These are phyloP conservation scores for Heterodera filipjevi DNA, from an alignment of 2,888 invertebrate species.

Conservation along the genomic window DNA sequence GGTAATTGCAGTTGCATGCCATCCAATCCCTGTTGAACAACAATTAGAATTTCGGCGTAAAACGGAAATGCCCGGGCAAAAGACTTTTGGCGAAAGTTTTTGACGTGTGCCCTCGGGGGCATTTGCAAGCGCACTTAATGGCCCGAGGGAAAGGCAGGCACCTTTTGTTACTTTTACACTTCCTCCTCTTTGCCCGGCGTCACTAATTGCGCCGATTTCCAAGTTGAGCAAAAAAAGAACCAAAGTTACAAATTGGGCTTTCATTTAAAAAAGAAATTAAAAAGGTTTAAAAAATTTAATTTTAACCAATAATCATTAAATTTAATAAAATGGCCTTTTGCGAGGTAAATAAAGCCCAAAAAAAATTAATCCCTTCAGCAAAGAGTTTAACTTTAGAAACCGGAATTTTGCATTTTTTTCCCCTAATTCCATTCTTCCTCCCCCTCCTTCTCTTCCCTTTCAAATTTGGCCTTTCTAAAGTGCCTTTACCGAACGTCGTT, in stretches of 20 bases:
- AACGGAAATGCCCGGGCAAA: neutral
- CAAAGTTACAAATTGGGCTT: neutral
- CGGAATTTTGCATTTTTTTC: too few relatives aligned
- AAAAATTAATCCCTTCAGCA: too few relatives aligned
- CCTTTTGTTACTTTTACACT: conserved; percentile 1
- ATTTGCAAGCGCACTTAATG: conserved; percentile 6
- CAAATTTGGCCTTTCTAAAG: neutral
- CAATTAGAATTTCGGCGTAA: conserved; percentile 9
- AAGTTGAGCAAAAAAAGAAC: neutral
- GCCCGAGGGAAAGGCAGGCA: neutral
- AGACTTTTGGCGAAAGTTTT: neutral
- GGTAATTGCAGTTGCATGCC: neutral
- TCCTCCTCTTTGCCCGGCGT: neutral
- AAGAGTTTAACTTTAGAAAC: too few relatives aligned
- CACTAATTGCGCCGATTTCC: neutral
- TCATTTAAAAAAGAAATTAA: too few relatives aligned
- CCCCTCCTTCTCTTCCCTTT: neutral
- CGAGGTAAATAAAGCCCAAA: too few relatives aligned
- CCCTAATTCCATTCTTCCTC: neutral
- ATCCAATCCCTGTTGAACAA: neutral
- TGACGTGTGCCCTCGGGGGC: neutral
- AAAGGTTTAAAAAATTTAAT: too few relatives aligned
- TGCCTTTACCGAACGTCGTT: neutral
- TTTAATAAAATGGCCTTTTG: too few relatives aligned
- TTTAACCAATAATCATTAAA: too few relatives aligned